A percentile compares a stretch with the other conserved stretches of the same genome.
Conservation (phyloP, 1,140 invertebrate genomes). For the Cephus cinctus region DNA sequence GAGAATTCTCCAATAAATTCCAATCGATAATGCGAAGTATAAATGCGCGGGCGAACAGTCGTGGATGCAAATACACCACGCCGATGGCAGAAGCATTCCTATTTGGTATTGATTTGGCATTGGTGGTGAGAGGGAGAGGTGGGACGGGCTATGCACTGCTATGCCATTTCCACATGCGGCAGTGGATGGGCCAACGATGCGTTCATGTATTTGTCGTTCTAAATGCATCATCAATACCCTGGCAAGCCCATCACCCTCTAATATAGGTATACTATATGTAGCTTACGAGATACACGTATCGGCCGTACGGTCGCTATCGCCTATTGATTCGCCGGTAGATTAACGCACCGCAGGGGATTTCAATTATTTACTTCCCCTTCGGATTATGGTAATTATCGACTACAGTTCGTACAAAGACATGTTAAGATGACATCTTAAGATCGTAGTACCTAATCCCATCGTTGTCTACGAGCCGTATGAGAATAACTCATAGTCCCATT, state of each 20-base stretch:
- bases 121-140: not conserved
- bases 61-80: not conserved
- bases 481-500: too few relatives aligned
- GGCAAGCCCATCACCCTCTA: constrained; percentile 13
- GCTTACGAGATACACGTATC: not conserved
- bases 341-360: constrained; percentile 16
- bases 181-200: constrained; percentile 22
- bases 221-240: constrained; percentile 27
- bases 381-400: too few relatives aligned
- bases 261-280: constrained; percentile 18
- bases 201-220: constrained; percentile 17
- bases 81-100: not conserved
- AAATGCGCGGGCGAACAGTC: not conserved
- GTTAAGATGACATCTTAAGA: too few relatives aligned
- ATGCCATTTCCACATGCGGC: constrained; percentile 20
- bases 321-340: constrained; percentile 23
- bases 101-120: not conserved
- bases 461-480: too few relatives aligned
- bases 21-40: not conserved
- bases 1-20: too few relatives aligned
- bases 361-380: too few relatives aligned
- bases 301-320: constrained; percentile 18
- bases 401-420: too few relatives aligned
- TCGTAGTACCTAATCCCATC: too few relatives aligned
- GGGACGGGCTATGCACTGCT: too few relatives aligned